Evolutionary conservation across 2,888 invertebrate genomes (phyloP), one percentile per base, ranked within the genome.

Genomic region (Sphaeridia pumilis): DNA sequence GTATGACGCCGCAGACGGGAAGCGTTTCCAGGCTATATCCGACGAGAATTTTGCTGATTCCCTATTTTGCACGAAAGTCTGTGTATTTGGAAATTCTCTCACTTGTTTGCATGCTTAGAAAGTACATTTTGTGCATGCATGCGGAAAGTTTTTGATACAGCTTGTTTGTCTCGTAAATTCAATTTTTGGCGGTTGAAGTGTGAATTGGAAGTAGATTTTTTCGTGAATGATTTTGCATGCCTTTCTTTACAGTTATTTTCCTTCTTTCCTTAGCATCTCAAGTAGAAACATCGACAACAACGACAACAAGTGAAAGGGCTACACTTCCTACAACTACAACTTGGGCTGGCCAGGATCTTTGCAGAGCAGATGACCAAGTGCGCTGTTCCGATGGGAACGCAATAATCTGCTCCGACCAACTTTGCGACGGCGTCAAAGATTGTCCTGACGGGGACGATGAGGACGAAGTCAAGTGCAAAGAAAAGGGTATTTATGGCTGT

Each of bases 331-430:
- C n/a, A n/a, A n/a, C n/a, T n/a, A n/a, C n/a, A n/a, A n/a, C n/a
- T n/a, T n/a, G n/a, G n/a, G 21, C 35, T 4, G 35, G 47, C n/a
- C 28, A 41, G 14, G 59, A 56, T 27, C 52, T 54, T 14, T 64
- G 64, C 49, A 55, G 64, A 46, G 64, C 64, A 26, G 64, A 64
- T 58, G 64, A 64, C 52, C 64, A 64, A 60, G 61, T 63, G 41
- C 52, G 60, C 45, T 64, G 64, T 46, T 45, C 55, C 2, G 59
- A 57, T 47, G 62, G 58, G 41, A 55, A 49, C 48, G 46, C 58
- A 25, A 46, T 55, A 35, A 55, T 48, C 47, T 61, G 63, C 49
- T 50, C 55, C 28, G 63, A 63, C 49, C 58, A 63, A 52, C 35
- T 48, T 20, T 63, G 63, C 36, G 60, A 63, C 36, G 59, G 58